phyloP scores from a whole-genome alignment of 2,888 invertebrate species.

The Agriopis leucophaearia region DNA sequence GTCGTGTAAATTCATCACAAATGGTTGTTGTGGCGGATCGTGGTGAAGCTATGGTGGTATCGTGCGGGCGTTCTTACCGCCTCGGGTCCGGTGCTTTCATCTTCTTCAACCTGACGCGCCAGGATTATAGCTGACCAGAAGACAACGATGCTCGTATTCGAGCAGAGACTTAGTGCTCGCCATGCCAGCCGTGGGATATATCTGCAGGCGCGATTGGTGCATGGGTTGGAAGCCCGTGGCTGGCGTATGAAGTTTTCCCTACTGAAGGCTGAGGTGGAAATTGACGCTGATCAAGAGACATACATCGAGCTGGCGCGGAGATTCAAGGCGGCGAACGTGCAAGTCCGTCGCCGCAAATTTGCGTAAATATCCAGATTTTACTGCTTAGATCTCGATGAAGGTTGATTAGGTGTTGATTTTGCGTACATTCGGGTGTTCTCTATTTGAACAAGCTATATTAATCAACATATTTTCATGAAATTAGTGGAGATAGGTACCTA shows the following conservation, averaged over 20 bases:
- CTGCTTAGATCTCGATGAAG: conserved; percentile 40
- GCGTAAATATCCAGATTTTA: conserved; percentile 71
- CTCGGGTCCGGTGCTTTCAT: conserved; percentile 78
- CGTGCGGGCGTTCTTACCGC: conserved; percentile 67
- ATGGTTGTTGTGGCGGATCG: conserved; percentile 76
- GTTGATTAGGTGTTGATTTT: conserved; percentile 21
- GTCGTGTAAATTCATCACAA: conserved; percentile 65
- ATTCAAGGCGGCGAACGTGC: conserved; percentile 73
- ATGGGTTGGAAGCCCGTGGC: conserved; percentile 76
- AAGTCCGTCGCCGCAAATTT: conserved; percentile 69
- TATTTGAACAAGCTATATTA: background rate
- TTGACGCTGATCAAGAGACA: conserved; percentile 76
- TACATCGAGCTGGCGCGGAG: conserved; percentile 73
- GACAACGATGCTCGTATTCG: conserved; percentile 78
- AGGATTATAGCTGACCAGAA: conserved; percentile 84
- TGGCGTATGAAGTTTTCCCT: conserved; percentile 82
- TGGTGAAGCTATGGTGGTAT: conserved; percentile 80
- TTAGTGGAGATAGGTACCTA: background rate
- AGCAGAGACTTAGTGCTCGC: conserved; percentile 80
- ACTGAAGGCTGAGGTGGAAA: conserved; percentile 77
- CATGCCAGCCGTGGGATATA: conserved; percentile 74
- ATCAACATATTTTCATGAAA: background rate
- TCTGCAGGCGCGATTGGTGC: conserved; percentile 73
- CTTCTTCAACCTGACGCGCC: conserved; percentile 81
- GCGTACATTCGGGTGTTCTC: conserved; percentile 11